A percentile compares a stretch with the other conserved stretches of the same genome.
These are phyloP conservation scores for Leptogaster cylindrica DNA, from an alignment of 2,888 invertebrate species.

Conservation along the genomic window DNA sequence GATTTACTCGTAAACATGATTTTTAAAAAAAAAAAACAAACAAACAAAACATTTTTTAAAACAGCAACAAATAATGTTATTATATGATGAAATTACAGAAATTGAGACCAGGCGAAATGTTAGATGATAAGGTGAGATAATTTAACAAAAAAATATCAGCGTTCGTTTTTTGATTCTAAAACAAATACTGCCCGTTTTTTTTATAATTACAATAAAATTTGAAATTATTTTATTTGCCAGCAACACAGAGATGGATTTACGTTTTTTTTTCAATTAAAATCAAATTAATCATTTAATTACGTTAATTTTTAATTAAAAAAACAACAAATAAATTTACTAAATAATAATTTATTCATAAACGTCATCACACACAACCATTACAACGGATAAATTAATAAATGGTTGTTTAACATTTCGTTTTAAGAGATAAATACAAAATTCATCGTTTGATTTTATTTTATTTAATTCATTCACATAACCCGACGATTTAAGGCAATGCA, in stretches of 20 bases:
- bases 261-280: not conserved
- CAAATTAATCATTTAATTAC: not conserved
- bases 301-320: too few species aligned
- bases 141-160: not conserved
- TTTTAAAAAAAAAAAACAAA: not conserved
- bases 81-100: slow-evolving; percentile 55
- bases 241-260: not conserved
- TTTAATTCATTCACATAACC: too few species aligned
- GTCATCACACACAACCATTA: too few species aligned
- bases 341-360: too few species aligned
- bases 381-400: too few species aligned
- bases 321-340: slow-evolving; percentile 21
- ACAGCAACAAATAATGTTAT: not conserved
- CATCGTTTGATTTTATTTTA: too few species aligned
- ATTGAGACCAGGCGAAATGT: slow-evolving; percentile 80
- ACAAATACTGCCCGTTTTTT: too few species aligned
- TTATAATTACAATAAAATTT: not conserved
- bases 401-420: too few species aligned
- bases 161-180: too few species aligned
- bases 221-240: not conserved
- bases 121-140: slow-evolving; percentile 72
- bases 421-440: too few species aligned
- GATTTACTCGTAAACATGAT: not conserved
- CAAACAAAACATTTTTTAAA: not conserved
- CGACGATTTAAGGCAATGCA: too few species aligned